Evolutionary conservation across 1,140 invertebrate genomes (phyloP), one percentile per base, ranked within the genome.

Genomic region (Drosophila simulans): DNA sequence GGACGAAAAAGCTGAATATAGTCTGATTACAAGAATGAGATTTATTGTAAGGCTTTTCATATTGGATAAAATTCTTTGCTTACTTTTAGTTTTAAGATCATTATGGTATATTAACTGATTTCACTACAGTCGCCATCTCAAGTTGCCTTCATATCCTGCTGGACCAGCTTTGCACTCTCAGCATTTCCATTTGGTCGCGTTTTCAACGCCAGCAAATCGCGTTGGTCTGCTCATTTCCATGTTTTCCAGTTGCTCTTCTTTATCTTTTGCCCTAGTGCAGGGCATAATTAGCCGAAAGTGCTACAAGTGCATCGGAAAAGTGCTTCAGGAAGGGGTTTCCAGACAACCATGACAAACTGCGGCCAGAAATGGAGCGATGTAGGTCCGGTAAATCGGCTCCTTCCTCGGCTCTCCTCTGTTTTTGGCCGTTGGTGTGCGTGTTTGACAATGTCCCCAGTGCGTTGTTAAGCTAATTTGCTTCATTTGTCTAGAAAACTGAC

Each of bases 391-490:
- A 65, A 65, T 65, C 59, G 35, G 31, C 34, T 48, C 34, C 58
- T 37, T 62, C 27, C 60, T 55, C 7, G 20, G 27, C n/a, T 1
- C 10, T 13, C 37, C 59, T 20, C 27, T 5, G 5, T 0, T 4
- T n/a, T 8, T 3, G 11, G 11, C n/a, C 56, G 43, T 55, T 35
- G 59, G 40, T 68, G 46, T 75, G 56, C 66, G 65, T 65, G 75
- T 77, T 77, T 56, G 65, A 85, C 81, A 80, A 73, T 80, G 81
- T 84, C 80, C 80, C 81, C 65, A 68, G 78, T 86, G 78, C 70
- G 78, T 80, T 90, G 82, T 90, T 82, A 82, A 82, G 81, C 86
- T 90, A 90, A 90, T 90, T 90, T 90, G 86, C 86, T 82, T 86
- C 86, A 90, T 90, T 90, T 90, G 86, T 90, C 86, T 82, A 80